Conservation (phyloP, 2,888 invertebrate species). For the Seladonia tumulorum region DNA sequence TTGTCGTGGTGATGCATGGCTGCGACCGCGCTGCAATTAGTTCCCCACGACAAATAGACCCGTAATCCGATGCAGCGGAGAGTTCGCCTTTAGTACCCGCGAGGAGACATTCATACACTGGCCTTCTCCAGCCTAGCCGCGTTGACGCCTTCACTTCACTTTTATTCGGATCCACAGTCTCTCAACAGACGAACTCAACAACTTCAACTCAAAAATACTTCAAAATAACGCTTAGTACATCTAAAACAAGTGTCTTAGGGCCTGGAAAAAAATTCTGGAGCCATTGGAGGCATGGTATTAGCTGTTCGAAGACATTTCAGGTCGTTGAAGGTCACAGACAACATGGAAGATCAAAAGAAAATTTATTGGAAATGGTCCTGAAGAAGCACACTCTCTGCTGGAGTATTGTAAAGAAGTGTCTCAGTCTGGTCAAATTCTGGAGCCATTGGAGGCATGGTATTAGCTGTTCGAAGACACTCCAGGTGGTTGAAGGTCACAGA, state of each 20-base stretch:
- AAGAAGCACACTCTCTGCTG: too few relatives aligned
- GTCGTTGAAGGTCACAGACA: too few relatives aligned
- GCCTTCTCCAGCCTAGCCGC: not conserved
- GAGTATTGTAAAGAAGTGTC: too few relatives aligned
- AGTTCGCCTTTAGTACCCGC: constrained; percentile 40
- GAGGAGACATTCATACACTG: constrained; percentile 19
- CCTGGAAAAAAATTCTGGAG: too few relatives aligned
- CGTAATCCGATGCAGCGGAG: constrained; percentile 64
- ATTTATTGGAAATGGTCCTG: too few relatives aligned
- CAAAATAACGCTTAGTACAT: too few relatives aligned
- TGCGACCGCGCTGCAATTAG: constrained; percentile 75
- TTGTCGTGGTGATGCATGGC: constrained; percentile 75
- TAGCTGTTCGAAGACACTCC: too few relatives aligned
- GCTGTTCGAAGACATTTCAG: not conserved
- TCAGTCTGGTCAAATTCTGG: too few relatives aligned
- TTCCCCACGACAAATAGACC: constrained; percentile 76
- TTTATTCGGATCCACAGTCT: not conserved
- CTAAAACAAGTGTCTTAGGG: too few relatives aligned
- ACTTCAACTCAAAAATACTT: not conserved
- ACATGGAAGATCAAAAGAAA: too few relatives aligned
- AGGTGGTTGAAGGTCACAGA: too few relatives aligned
- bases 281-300: not conserved
- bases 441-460: not conserved
- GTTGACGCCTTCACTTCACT: not conserved
- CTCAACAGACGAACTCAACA: not conserved